Base-by-base conservation (phyloP, 1,140 invertebrate genomes). In the Hermetia illucens region DNA sequence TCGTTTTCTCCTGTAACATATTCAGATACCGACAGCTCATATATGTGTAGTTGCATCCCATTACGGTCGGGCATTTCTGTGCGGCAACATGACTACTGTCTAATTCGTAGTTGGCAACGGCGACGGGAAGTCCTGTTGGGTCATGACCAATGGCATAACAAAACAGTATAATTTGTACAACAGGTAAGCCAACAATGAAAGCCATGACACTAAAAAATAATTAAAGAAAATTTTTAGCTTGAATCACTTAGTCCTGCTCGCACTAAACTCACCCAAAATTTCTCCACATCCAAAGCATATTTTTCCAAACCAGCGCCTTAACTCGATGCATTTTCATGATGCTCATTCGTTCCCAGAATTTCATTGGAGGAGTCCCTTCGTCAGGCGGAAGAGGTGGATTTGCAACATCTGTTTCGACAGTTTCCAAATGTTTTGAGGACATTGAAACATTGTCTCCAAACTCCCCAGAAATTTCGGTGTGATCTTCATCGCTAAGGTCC, bases 111-210 rank as follows among this genome's bases (percentile, higher is more conserved):
- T 93, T 92, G 22, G 93, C 81, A 32, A 94, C 72, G 1, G 80
- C 89, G 34, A 97, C 59, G 41, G 75, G 76, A 3, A 96, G 66
- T 15, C 81, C 78, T 25, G 74, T 71, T 0, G 92, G 91, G 53
- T 92, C 84, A 44, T 83, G 79, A 12, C 92, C 92, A 44, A 97
- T 92, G 17, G 91, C 87, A 33, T 93, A 55, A 63, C 92, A 96
- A 66, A 96, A 97, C 5, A 97, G 66, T 19, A 93, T 72, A 42
- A 94, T 91, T 71, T 97, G 89, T 37, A 88, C 77, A 1, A 90
- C 77, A 1, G 92, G 92, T 33, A 97, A 65, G 19, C 85, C 79
- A 42, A 95, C 82, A 48, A 95, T 86, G 61, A 96, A 95, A 19
- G 83, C 55, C 70, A 93, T 79, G 25, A 91, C 73, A 5, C 82